Evolutionary conservation across 2,113 vertebrate species (phyloP).

Genomic region (Dolichallabes microphthalmus): DNA sequence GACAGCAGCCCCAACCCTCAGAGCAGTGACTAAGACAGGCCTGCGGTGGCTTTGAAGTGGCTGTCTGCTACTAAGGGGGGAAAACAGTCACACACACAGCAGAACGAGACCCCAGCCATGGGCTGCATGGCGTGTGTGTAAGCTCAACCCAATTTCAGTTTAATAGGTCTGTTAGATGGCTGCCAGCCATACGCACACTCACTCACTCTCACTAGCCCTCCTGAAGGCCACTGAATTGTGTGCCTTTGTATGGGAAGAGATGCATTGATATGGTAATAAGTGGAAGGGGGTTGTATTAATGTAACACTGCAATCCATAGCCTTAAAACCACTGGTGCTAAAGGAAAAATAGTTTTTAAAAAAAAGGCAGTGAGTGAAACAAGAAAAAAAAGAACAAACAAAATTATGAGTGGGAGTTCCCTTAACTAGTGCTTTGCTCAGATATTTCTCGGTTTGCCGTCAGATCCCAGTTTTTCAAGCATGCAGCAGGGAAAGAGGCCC

Average conservation of each 20-base stretch:
- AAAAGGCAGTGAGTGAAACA: slow-evolving; percentile 48
- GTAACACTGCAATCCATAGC: slow-evolving; percentile 50
- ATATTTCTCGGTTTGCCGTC: slow-evolving; percentile 59
- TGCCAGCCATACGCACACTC: slow-evolving; percentile 41
- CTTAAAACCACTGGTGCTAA: slow-evolving; percentile 46
- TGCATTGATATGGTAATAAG: slow-evolving; percentile 58
- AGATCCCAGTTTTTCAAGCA: slow-evolving; percentile 58
- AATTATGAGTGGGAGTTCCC: slow-evolving; percentile 52
- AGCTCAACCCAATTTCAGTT: slow-evolving; percentile 49
- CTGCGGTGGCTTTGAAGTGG: slow-evolving; percentile 49
- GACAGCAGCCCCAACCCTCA: slow-evolving; percentile 35
- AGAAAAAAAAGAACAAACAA: slow-evolving; percentile 51
- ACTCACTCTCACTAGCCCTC: slow-evolving; percentile 41
- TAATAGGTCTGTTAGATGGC: slow-evolving; percentile 54
- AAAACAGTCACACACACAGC: slow-evolving; percentile 39
- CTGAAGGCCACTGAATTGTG: slow-evolving; percentile 52
- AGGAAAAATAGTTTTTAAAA: slow-evolving; percentile 41
- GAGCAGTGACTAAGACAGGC: slow-evolving; percentile 44
- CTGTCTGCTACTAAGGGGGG: slow-evolving; percentile 46
- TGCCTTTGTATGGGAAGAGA: slow-evolving; percentile 48
- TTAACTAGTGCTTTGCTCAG: slow-evolving; percentile 51
- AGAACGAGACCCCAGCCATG: slow-evolving; percentile 40
- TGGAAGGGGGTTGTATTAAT: slow-evolving; percentile 46
- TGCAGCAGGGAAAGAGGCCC: slow-evolving; percentile 49
- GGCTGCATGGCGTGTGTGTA: slow-evolving; percentile 41